A percentile compares a stretch with the other conserved stretches of the same genome.
Conservation (phyloP, 2,888 invertebrate genomes). For the Homarus gammarus region DNA sequence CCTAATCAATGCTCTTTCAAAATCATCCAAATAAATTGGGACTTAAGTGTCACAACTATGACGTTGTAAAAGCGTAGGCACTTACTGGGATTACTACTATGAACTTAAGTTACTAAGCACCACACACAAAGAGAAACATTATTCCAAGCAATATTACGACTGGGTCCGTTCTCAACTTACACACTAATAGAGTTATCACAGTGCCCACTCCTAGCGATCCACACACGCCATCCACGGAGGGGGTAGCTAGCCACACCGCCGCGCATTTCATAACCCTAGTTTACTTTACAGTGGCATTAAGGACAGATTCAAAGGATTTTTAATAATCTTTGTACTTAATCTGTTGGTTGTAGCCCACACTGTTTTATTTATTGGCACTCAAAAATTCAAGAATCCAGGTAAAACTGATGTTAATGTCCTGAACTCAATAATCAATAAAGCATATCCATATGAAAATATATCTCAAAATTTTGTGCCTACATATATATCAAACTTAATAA, state of each 20-base stretch:
- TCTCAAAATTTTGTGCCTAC: conserved; percentile 67
- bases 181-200: conserved; percentile 71
- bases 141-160: conserved; percentile 60
- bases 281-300: conserved; percentile 53
- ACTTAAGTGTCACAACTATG: conserved; percentile 32
- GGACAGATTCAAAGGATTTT: conserved; percentile 65
- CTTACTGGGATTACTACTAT: conserved; percentile 68
- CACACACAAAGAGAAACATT: conserved; percentile 67
- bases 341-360: conserved; percentile 70
- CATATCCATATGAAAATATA: conserved; percentile 71
- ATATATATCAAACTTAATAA: conserved; percentile 69
- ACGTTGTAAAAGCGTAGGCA: conserved; percentile 68
- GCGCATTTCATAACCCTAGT: conserved; percentile 35
- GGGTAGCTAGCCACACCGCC: conserved; percentile 31
- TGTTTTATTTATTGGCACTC: conserved; percentile 59
- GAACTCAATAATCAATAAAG: conserved; percentile 64
- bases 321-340: conserved; percentile 71
- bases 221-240: conserved; percentile 53
- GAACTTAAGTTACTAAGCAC: conserved; percentile 71
- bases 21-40: conserved; percentile 44
- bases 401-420: conserved; percentile 60
- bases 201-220: conserved; percentile 66
- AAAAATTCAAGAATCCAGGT: conserved; percentile 55
- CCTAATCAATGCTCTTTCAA: conserved; percentile 68
- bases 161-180: conserved; percentile 64